A percentile compares a stretch with the other conserved stretches of the same genome.
Conservation (phyloP, 53 echinoderm and acorn worm species). For the Apostichopus leukothele region DNA sequence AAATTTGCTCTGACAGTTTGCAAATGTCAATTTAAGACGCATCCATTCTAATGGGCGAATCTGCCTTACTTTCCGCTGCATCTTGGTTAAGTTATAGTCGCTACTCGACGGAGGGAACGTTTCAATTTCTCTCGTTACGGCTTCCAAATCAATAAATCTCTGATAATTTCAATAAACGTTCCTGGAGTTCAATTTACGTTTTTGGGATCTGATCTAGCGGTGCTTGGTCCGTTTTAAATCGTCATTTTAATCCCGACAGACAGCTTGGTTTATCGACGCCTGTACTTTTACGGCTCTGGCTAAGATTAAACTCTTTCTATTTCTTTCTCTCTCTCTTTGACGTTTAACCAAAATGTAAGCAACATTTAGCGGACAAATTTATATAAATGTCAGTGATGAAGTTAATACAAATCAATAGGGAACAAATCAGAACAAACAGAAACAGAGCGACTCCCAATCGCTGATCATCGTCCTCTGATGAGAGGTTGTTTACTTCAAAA, state of each 20-base stretch:
- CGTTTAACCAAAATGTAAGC: neutral
- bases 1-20: constrained; percentile 38
- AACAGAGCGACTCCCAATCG: no score
- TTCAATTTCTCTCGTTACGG: constrained; percentile 25
- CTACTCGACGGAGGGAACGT: constrained; percentile 13
- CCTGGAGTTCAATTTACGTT: constrained; percentile 38
- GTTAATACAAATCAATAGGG: constrained; percentile 15
- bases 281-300: constrained; percentile 40
- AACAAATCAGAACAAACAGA: no score
- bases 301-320: constrained; percentile 3
- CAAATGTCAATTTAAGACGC: constrained; percentile 34
- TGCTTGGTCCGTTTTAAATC: constrained; percentile 13
- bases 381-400: constrained; percentile 15
- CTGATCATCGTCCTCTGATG: no score
- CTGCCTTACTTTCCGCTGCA: constrained; percentile 14
- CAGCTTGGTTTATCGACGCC: constrained; percentile 15
- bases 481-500: no score
- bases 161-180: constrained; percentile 46
- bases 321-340: neutral
- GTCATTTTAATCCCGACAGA: constrained; percentile 6
- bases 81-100: constrained; percentile 23
- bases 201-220: neutral
- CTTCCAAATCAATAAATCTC: constrained; percentile 45
- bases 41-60: constrained; percentile 27
- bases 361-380: constrained; percentile 24